A percentile compares a stretch with the other conserved stretches of the same genome.
Conservation (phyloP, 2,113 vertebrate genomes). For the Coreoperca whiteheadi region DNA sequence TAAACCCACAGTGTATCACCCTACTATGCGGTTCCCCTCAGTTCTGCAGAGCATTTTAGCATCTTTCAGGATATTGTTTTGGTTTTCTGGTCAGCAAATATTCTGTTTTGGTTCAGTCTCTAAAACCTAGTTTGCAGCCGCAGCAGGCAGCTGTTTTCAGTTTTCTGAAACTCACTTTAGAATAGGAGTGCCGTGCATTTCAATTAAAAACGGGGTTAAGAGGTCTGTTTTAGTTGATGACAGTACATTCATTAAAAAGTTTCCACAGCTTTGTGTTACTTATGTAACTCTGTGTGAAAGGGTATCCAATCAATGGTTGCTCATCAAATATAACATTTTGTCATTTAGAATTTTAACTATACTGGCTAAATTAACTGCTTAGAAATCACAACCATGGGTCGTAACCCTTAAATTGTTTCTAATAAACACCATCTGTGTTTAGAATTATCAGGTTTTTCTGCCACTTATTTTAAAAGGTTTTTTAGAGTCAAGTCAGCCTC, state of each 20-base stretch:
- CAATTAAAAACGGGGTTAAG: constrained; percentile 11
- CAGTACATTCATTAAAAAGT: constrained; percentile 22
- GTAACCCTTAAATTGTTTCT: not conserved
- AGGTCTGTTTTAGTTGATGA: constrained; percentile 15
- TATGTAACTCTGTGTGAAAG: not conserved
- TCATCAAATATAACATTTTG: constrained; percentile 14
- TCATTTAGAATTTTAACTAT: not conserved
- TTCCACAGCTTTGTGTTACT: not conserved
- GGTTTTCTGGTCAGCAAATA: not conserved
- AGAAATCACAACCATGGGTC: constrained; percentile 8
- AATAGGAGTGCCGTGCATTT: not conserved
- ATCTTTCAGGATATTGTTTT: not conserved
- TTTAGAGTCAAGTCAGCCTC: constrained; percentile 27
- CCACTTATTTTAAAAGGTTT: constrained; percentile 15
- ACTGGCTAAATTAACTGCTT: not conserved
- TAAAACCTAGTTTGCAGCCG: not conserved
- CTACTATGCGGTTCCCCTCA: not conserved
- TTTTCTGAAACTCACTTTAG: not conserved
- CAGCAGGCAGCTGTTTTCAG: not conserved
- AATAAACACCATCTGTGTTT: constrained; percentile 21
- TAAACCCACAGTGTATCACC: not conserved
- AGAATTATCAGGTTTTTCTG: constrained; percentile 1
- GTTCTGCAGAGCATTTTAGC: not conserved
- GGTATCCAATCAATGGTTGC: not conserved
- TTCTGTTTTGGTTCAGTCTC: not conserved